A percentile compares a stretch with the other conserved stretches of the same genome.
phyloP scores from a whole-genome alignment of 2,888 invertebrate genomes.

The Troides aeacus region DNA sequence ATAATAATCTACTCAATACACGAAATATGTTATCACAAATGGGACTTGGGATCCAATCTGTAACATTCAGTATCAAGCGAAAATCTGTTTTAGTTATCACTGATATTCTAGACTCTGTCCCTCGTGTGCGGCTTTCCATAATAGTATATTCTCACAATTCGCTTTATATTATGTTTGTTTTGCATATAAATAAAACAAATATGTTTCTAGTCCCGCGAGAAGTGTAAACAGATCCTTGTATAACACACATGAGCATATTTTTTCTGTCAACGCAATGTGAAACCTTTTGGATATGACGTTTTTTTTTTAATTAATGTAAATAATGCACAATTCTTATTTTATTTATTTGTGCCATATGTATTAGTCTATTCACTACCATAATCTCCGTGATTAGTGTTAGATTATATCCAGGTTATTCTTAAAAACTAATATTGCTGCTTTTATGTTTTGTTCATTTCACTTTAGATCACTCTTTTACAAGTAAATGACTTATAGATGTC shows the following conservation, averaged over 20 bases:
- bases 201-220: constrained; percentile 16
- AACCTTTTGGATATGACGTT: neutral
- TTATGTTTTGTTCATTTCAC: no score
- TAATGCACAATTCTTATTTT: no score
- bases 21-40: no score
- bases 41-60: neutral
- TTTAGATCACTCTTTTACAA: no score
- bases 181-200: constrained; percentile 24
- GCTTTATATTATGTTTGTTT: constrained; percentile 11
- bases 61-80: neutral
- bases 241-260: neutral
- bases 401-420: no score
- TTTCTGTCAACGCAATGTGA: neutral
- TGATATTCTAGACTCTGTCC: neutral
- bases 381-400: no score
- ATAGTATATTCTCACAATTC: constrained; percentile 16
- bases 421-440: no score
- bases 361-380: no score
- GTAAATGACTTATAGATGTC: no score
- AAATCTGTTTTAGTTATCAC: neutral
- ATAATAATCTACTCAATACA: no score
- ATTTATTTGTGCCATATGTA: no score
- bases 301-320: no score
- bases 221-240: constrained; percentile 9
- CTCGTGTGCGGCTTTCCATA: constrained; percentile 11